phyloP scores from a whole-genome alignment of 2,888 invertebrate genomes.

The Melinopterus prodromus region DNA sequence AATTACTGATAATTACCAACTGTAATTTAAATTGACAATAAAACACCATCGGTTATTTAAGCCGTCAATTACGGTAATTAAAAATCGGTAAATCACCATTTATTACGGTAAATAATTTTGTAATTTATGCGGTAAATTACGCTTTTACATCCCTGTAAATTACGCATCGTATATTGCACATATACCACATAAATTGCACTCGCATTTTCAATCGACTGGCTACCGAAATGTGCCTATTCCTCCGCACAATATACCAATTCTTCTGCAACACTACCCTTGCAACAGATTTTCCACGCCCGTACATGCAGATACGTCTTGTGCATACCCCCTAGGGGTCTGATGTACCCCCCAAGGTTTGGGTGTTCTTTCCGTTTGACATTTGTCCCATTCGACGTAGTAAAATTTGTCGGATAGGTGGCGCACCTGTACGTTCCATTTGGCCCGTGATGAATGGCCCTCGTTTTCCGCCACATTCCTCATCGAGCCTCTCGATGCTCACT shows the following conservation, averaged over 20 bases:
- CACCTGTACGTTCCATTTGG: constrained; percentile 47
- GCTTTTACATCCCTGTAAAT: too few relatives aligned
- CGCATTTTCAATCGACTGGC: neutral
- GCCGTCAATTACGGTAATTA: too few relatives aligned
- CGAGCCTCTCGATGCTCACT: constrained; percentile 38
- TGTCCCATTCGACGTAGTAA: neutral
- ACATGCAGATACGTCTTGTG: neutral
- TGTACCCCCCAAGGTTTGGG: neutral
- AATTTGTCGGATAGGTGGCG: constrained; percentile 6
- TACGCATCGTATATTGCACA: too few relatives aligned
- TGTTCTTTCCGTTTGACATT: neutral
- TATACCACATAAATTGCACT: neutral
- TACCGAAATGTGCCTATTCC: neutral
- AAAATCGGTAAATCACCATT: too few relatives aligned
- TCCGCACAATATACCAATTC: neutral
- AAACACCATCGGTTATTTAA: too few relatives aligned
- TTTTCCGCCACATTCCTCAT: constrained; percentile 52
- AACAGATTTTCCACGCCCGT: neutral
- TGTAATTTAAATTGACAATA: too few relatives aligned
- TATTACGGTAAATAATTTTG: too few relatives aligned
- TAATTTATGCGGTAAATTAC: too few relatives aligned
- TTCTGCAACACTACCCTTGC: neutral
- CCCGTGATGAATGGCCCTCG: constrained; percentile 51
- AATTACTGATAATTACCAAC: too few relatives aligned
- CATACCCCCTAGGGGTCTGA: neutral